phyloP scores from a whole-genome alignment of 2,797 vertebrate genomes.

The Sandelia bainsii region DNA sequence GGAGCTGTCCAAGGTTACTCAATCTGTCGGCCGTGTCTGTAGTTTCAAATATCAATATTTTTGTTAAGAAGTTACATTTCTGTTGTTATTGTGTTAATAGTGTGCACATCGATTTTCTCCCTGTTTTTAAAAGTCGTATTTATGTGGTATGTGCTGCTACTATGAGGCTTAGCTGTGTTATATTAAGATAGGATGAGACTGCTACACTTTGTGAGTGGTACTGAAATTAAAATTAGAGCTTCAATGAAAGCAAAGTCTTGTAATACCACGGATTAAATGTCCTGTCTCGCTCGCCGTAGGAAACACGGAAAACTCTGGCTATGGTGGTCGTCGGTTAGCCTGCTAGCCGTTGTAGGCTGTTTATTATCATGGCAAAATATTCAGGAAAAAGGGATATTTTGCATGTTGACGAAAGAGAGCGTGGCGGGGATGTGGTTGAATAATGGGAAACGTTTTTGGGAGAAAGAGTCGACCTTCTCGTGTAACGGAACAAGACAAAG shows the following conservation, averaged over 20 bases:
- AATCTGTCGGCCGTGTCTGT: too few species aligned
- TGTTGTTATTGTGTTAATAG: background rate
- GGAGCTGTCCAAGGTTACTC: background rate
- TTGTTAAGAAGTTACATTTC: background rate
- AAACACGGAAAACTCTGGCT: constrained; percentile 28
- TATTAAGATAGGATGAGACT: background rate
- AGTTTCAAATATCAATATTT: background rate
- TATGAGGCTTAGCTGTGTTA: background rate
- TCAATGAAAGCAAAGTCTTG: background rate
- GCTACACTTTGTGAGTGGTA: background rate
- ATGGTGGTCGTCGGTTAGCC: constrained; percentile 44
- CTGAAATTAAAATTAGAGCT: background rate
- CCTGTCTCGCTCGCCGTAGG: constrained; percentile 64
- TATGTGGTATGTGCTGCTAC: background rate
- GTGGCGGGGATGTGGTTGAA: constrained; percentile 81
- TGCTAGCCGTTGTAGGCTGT: constrained; percentile 44
- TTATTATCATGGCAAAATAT: constrained; percentile 32
- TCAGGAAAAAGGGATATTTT: constrained; percentile 8
- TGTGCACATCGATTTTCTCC: background rate
- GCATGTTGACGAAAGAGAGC: constrained; percentile 42
- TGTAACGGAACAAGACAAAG: constrained; percentile 93
- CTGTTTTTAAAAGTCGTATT: too few species aligned
- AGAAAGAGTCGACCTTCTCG: constrained; percentile 89
- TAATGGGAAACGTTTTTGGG: constrained; percentile 93
- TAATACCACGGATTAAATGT: background rate